phyloP scores from a whole-genome alignment of 2,888 invertebrate species.

The Agriotes lineatus region DNA sequence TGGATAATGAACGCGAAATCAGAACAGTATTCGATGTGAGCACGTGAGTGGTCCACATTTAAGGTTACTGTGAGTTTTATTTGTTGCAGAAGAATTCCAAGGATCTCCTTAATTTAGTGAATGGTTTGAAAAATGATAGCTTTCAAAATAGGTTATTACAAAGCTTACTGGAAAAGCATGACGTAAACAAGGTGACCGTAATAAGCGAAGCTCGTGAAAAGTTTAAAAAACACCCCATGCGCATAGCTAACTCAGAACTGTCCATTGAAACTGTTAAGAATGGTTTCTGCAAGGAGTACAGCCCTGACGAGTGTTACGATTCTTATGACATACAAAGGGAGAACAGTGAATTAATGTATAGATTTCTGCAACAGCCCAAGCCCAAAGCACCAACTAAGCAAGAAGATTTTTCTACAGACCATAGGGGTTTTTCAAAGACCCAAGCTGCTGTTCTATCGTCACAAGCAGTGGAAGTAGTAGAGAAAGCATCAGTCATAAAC shows the following conservation, averaged over 20 bases:
- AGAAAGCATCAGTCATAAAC: too few relatives aligned
- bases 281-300: conserved; percentile 2
- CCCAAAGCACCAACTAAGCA: background rate
- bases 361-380: background rate
- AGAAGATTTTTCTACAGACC: too few relatives aligned
- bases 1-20: conserved; percentile 26
- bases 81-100: conserved; percentile 23
- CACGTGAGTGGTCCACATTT: background rate
- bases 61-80: background rate
- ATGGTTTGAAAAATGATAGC: conserved; percentile 1
- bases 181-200: background rate
- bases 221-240: conserved; percentile 38
- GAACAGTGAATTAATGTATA: background rate
- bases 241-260: conserved; percentile 27
- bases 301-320: background rate
- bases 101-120: conserved; percentile 26
- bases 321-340: conserved; percentile 3
- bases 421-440: too few relatives aligned
- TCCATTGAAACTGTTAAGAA: background rate
- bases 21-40: conserved; percentile 23
- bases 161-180: conserved; percentile 2
- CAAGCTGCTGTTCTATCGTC: too few relatives aligned
- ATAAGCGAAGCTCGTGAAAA: conserved; percentile 2
- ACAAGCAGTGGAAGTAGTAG: too few relatives aligned
- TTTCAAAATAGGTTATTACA: conserved; percentile 18